phyloP scores from a whole-genome alignment of 2,888 invertebrate species.

The Pollenia angustigena region DNA sequence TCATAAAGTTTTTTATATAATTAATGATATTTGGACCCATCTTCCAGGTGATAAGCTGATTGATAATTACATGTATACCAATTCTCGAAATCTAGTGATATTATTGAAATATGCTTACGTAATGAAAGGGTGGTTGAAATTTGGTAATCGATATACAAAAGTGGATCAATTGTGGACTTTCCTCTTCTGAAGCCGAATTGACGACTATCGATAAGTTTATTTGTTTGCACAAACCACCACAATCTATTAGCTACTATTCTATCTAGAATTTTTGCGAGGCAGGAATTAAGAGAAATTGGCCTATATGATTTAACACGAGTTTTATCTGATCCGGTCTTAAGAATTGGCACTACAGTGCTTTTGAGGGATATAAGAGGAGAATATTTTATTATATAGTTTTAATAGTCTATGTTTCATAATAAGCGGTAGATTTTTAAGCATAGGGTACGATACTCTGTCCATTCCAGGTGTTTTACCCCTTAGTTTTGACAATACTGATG shows the following conservation, averaged over 20 bases:
- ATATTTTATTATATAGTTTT: background rate
- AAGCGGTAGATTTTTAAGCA: too few species aligned
- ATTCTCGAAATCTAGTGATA: constrained; percentile 51
- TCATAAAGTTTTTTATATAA: constrained; percentile 60
- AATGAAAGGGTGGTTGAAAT: constrained; percentile 15
- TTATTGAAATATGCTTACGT: constrained; percentile 39
- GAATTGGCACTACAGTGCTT: background rate
- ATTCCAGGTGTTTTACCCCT: too few species aligned
- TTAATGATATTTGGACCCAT: constrained; percentile 36
- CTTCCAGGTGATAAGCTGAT: constrained; percentile 43
- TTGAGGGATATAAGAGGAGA: too few species aligned
- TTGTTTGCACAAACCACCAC: constrained; percentile 46
- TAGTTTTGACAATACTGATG: too few species aligned
- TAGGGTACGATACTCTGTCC: too few species aligned
- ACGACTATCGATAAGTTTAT: constrained; percentile 47
- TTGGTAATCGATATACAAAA: constrained; percentile 14
- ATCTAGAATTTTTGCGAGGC: background rate
- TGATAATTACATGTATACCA: constrained; percentile 33
- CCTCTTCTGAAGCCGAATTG: constrained; percentile 52
- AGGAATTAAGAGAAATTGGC: background rate
- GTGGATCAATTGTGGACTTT: constrained; percentile 17
- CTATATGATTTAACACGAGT: background rate
- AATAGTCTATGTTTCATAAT: background rate
- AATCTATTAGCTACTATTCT: constrained; percentile 51
- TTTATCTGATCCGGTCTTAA: background rate